Conservation (phyloP, 1,140 invertebrate genomes). For the Aphaenogaster ashmeadi region DNA sequence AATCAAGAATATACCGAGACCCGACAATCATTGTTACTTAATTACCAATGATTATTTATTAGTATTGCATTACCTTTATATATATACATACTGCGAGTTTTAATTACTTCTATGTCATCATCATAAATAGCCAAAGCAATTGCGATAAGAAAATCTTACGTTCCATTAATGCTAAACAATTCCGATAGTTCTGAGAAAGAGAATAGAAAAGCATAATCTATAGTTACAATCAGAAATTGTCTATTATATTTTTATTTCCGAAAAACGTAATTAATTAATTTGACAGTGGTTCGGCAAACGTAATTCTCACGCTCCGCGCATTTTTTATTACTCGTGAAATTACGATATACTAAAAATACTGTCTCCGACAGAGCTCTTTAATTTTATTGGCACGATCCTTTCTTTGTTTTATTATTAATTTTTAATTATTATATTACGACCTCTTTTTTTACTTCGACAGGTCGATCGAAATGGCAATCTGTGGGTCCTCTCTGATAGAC, state of each 20-base stretch:
- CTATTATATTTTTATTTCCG: neutral
- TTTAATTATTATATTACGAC: neutral
- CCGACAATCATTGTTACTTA: neutral
- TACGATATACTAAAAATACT: neutral
- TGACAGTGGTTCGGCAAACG: neutral
- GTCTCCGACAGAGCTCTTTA: neutral
- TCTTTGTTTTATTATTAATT: neutral
- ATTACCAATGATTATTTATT: neutral
- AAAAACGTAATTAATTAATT: neutral
- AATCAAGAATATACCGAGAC: neutral
- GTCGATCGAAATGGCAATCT: slow-evolving; percentile 90
- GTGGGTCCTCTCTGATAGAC: slow-evolving; percentile 92
- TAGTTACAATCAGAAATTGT: neutral
- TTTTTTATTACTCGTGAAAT: neutral
- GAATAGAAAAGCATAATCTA: neutral
- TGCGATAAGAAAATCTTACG: neutral
- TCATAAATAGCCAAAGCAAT: neutral
- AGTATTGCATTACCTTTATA: neutral
- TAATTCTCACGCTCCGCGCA: neutral
- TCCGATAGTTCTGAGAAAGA: neutral
- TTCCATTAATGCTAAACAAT: neutral
- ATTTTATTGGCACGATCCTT: neutral
- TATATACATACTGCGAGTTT: neutral
- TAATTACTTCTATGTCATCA: neutral
- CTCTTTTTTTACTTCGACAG: slow-evolving; percentile 64